Percentiles rank a stretch among this genome's conserved stretches.
These are phyloP conservation scores for Aproaerema taeniolella DNA, from an alignment of 2,888 invertebrate genomes.

Conservation along the genomic window DNA sequence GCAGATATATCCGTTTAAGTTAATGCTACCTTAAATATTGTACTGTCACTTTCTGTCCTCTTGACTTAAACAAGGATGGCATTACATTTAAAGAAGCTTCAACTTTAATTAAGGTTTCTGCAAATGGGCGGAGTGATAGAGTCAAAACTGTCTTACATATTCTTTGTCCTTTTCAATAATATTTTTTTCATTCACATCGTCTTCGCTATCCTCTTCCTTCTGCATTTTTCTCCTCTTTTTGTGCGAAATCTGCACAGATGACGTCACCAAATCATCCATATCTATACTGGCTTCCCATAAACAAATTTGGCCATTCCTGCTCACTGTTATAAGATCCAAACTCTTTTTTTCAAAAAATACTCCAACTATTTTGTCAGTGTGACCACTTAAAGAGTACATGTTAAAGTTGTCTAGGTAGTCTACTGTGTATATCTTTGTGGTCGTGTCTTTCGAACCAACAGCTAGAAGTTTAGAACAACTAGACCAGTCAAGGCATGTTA, in stretches of 20 bases:
- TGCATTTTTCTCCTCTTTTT: slow-evolving; percentile 58
- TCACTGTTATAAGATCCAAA: slow-evolving; percentile 89
- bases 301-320: slow-evolving; percentile 89
- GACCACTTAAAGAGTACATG: slow-evolving; percentile 87
- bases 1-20: no score
- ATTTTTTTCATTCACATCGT: slow-evolving; percentile 80
- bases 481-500: slow-evolving; percentile 95
- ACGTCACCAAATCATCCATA: slow-evolving; percentile 80
- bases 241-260: slow-evolving; percentile 68
- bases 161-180: slow-evolving; percentile 75
- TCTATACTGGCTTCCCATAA: slow-evolving; percentile 91
- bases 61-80: no score
- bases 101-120: no score
- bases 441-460: slow-evolving; percentile 94
- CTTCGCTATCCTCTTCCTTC: slow-evolving; percentile 76
- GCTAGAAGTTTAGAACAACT: slow-evolving; percentile 92
- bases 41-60: no score
- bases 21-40: no score
- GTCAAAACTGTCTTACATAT: no score
- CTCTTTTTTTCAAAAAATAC: slow-evolving; percentile 93
- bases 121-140: no score
- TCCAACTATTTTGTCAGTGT: slow-evolving; percentile 89
- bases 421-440: slow-evolving; percentile 89
- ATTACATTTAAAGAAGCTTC: no score
- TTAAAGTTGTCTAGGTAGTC: slow-evolving; percentile 86